These are phyloP conservation scores for Drosophila mettleri DNA, from an alignment of 2,888 invertebrate genomes.

Conservation along the genomic window DNA sequence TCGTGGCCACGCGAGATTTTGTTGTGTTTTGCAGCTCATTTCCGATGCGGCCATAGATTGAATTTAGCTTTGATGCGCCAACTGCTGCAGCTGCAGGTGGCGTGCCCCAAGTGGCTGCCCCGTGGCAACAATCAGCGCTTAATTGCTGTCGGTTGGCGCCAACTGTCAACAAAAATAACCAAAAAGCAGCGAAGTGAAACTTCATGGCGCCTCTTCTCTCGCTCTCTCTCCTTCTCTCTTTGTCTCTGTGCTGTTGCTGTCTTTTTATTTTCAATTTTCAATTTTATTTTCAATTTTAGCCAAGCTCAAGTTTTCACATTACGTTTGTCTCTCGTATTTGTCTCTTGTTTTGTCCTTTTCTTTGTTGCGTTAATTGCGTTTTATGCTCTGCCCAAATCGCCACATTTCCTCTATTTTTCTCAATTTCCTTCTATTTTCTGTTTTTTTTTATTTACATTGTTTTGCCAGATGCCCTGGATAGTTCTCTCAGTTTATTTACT, in stretches of 20 bases:
- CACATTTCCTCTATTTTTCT: conserved; percentile 52
- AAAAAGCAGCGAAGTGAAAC: conserved; percentile 77
- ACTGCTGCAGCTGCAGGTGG: conserved; percentile 40
- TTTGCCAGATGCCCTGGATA: conserved; percentile 30
- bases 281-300: conserved; percentile 52
- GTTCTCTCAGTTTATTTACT: conserved; percentile 57
- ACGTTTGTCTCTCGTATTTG: conserved; percentile 45
- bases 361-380: conserved; percentile 57
- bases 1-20: conserved; percentile 57
- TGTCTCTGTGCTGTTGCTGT: not conserved
- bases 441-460: conserved; percentile 6
- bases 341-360: conserved; percentile 25
- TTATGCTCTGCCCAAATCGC: conserved; percentile 37
- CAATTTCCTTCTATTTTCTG: conserved; percentile 37
- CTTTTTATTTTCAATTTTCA: conserved; percentile 29
- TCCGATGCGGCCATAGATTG: conserved; percentile 54
- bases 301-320: conserved; percentile 52
- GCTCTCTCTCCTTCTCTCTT: conserved; percentile 11
- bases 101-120: conserved; percentile 50
- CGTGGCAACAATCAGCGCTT: conserved; percentile 62
- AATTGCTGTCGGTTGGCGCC: conserved; percentile 76
- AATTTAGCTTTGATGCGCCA: conserved; percentile 51
- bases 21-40: conserved; percentile 72
- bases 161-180: conserved; percentile 82
- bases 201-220: conserved; percentile 64